phyloP scores from a whole-genome alignment of 2,888 invertebrate genomes.

The Drosophila nr. perissopoda region DNA sequence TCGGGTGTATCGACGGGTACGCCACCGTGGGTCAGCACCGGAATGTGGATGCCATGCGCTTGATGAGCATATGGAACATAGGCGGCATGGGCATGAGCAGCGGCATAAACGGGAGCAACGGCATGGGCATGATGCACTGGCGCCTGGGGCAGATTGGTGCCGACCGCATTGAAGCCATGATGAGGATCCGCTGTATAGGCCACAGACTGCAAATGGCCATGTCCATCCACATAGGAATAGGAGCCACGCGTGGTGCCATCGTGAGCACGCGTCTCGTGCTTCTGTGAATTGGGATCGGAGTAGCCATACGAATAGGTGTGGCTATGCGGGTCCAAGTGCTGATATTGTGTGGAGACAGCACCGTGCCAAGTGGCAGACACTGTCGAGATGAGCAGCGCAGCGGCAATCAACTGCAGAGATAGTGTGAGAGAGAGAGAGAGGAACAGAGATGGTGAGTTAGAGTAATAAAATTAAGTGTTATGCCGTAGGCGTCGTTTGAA shows the following conservation, averaged over 20 bases:
- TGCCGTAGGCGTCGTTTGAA: background rate
- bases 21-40: slow-evolving; percentile 82
- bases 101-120: slow-evolving; percentile 75
- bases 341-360: slow-evolving; percentile 86
- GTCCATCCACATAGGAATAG: slow-evolving; percentile 89
- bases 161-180: slow-evolving; percentile 88
- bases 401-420: slow-evolving; percentile 79
- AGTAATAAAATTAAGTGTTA: background rate
- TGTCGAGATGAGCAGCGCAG: slow-evolving; percentile 82
- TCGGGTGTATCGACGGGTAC: slow-evolving; percentile 85
- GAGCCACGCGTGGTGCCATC: slow-evolving; percentile 88
- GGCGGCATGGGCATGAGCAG: slow-evolving; percentile 79
- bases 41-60: slow-evolving; percentile 71
- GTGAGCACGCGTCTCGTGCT: slow-evolving; percentile 87
- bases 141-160: slow-evolving; percentile 88
- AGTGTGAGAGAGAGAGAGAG: background rate
- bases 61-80: slow-evolving; percentile 81
- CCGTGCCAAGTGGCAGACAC: slow-evolving; percentile 83
- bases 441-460: background rate
- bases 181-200: slow-evolving; percentile 88
- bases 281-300: slow-evolving; percentile 88
- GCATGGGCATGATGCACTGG: slow-evolving; percentile 80
- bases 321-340: slow-evolving; percentile 87
- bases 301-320: slow-evolving; percentile 88
- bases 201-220: slow-evolving; percentile 88